Evolutionary conservation across 23 tunicate genomes (phyloP), one percentile per base, ranked within the genome.

Genomic region (Ciona savignyi): DNA sequence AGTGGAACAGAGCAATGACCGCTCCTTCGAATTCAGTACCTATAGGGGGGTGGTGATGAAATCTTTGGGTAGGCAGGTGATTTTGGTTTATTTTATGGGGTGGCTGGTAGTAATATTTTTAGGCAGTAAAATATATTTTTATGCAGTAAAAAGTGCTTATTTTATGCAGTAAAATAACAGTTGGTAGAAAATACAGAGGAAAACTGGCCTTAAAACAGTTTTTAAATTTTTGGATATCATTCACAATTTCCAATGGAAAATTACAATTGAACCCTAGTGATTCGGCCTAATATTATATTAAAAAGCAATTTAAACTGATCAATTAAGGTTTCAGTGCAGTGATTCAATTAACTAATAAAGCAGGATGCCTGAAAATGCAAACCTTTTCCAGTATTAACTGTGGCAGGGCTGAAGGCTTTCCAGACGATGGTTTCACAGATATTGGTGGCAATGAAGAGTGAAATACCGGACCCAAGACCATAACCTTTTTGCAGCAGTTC

Each of bases 21-120:
- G 99, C 99, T 32, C 99, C 99, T 76, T 95, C 99, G 65, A 95
- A 95, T 72, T 95, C 99, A 61, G 99, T 95, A 1, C 99, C 97
- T 91, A 62, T 15, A 78, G 24, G 23, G 29, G 27, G 1, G 34
- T 67, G 71, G 27, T 2, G 27, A 2, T 23, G 22, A 67, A 22
- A 9, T 65, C 25, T 9, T 49, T 20, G 61, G 61, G 61, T 49
- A 49, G 20, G 20, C 15, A 49, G 20, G 20, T 63, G n/a, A n/a
- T n/a, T n/a, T n/a, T n/a, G n/a, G n/a, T n/a, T n/a, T n/a, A n/a
- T n/a, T n/a, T n/a, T n/a, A n/a, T n/a, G n/a, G n/a, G n/a, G n/a
- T n/a, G n/a, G n/a, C 25, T 63, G 6, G n/a, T 21, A 21, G 67
- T 29, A 4, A 63, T 23, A 27, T 63, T 49, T n/a, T n/a, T n/a